These are phyloP conservation scores for Drosophila lacicola DNA, from an alignment of 2,888 invertebrate genomes.

Conservation along the genomic window DNA sequence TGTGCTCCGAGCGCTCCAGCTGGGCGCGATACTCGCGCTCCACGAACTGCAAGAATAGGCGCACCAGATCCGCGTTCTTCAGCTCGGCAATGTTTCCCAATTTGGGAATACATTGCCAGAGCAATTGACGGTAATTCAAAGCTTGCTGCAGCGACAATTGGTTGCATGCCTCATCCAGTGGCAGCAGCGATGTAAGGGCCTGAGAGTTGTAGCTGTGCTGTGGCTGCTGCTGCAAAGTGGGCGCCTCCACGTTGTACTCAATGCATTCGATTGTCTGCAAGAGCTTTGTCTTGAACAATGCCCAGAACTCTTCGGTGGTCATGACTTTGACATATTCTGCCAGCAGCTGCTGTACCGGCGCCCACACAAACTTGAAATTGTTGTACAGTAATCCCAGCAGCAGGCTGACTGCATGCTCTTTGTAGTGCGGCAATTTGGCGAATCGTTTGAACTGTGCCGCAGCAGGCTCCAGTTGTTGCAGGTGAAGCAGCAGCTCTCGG, in stretches of 20 bases:
- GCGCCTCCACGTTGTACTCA: slow-evolving; percentile 83
- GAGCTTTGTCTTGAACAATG: slow-evolving; percentile 88
- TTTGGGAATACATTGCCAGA: slow-evolving; percentile 92
- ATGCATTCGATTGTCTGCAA: slow-evolving; percentile 85
- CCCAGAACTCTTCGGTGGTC: slow-evolving; percentile 89
- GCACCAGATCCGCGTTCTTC: slow-evolving; percentile 92
- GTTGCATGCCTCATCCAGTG: slow-evolving; percentile 18
- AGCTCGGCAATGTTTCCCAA: slow-evolving; percentile 92
- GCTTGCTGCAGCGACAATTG: slow-evolving; percentile 69
- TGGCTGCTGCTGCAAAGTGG: not conserved
- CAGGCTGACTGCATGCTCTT: slow-evolving; percentile 90
- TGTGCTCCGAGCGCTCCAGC: slow-evolving; percentile 86
- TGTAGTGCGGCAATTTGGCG: slow-evolving; percentile 86
- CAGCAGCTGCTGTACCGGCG: slow-evolving; percentile 91
- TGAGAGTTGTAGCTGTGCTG: slow-evolving; percentile 35
- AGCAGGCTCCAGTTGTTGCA: slow-evolving; percentile 90
- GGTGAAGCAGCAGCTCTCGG: slow-evolving; percentile 90
- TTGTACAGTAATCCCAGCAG: slow-evolving; percentile 93
- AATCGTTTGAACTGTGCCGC: slow-evolving; percentile 86
- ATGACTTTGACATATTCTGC: slow-evolving; percentile 90
- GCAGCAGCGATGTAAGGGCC: slow-evolving; percentile 58
- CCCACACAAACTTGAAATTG: slow-evolving; percentile 96
- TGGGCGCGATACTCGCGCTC: slow-evolving; percentile 88
- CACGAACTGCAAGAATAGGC: slow-evolving; percentile 91
- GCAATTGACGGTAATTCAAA: slow-evolving; percentile 90